Percentiles rank a stretch among this genome's conserved stretches.
These are phyloP conservation scores for Daphoenositta chrysoptera DNA, from an alignment of 2,113 vertebrate species.

Conservation along the genomic window DNA sequence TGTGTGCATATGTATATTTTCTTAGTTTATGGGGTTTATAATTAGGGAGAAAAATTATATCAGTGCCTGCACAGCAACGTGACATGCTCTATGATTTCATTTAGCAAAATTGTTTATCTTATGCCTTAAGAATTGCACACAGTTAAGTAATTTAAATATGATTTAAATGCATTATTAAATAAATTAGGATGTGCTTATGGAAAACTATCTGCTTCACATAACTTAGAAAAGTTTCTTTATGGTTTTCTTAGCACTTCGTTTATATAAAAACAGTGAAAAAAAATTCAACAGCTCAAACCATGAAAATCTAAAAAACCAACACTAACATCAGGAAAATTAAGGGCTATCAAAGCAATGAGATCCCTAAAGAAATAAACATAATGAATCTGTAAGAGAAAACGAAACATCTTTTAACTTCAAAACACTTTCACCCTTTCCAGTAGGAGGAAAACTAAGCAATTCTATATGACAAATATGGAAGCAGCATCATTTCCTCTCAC, in stretches of 20 bases:
- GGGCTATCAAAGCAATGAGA: not conserved
- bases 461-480: not conserved
- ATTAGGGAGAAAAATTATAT: constrained; percentile 33
- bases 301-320: not conserved
- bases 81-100: constrained; percentile 42
- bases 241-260: not conserved
- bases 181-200: constrained; percentile 20
- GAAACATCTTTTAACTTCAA: not conserved
- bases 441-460: not conserved
- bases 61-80: not conserved
- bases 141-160: constrained; percentile 35
- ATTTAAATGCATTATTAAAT: constrained; percentile 41
- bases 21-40: constrained; percentile 34
- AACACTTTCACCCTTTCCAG: not conserved
- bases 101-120: constrained; percentile 41
- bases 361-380: not conserved
- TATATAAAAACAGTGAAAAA: not conserved
- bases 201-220: constrained; percentile 29
- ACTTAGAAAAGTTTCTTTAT: not conserved
- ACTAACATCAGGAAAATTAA: not conserved
- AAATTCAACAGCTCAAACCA: not conserved
- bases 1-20: constrained; percentile 40
- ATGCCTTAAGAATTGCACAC: not conserved
- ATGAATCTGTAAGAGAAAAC: not conserved
- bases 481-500: not conserved